A percentile compares a stretch with the other conserved stretches of the same genome.
phyloP scores from a whole-genome alignment of 2,113 vertebrate genomes.

The Jacana jacana region DNA sequence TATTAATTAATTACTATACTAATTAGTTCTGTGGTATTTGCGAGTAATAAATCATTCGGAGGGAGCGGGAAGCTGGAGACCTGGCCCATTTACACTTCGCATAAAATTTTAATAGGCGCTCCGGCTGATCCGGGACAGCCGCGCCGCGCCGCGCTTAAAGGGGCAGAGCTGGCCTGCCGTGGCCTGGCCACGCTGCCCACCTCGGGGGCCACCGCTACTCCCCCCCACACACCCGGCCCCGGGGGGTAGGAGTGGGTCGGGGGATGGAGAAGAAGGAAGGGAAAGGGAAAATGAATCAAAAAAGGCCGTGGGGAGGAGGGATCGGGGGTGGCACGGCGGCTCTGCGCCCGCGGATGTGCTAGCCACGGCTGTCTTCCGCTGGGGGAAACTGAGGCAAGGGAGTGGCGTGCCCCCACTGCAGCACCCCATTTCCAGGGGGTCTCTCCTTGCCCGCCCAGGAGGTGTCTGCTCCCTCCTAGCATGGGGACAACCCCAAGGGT shows the following conservation, averaged over 20 bases:
- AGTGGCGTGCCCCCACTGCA: fast-evolving
- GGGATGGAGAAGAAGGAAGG: fast-evolving
- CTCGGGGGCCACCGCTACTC: background rate
- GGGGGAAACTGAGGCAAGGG: slow-evolving; percentile 23
- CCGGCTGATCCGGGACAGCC: slow-evolving; percentile 82
- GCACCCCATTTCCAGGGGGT: background rate
- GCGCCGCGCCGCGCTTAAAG: slow-evolving; percentile 73
- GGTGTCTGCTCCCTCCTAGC: no score
- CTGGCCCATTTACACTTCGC: slow-evolving; percentile 87
- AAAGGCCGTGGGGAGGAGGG: fast-evolving
- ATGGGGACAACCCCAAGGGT: no score
- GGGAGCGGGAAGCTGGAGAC: slow-evolving; percentile 89
- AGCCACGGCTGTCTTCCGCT: background rate
- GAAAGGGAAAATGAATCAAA: background rate
- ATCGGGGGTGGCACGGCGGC: background rate
- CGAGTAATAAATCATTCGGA: slow-evolving; percentile 98
- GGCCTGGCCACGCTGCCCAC: background rate
- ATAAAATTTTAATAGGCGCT: slow-evolving; percentile 87
- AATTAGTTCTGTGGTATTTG: slow-evolving; percentile 99
- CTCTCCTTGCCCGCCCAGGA: background rate
- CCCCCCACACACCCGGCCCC: fast-evolving
- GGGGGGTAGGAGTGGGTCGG: fast-evolving
- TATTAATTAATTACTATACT: slow-evolving; percentile 99
- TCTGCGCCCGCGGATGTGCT: background rate
- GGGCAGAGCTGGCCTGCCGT: slow-evolving; percentile 63